Percentiles rank a stretch among this genome's conserved stretches.
Evolutionary conservation across 1,140 invertebrate genomes (phyloP).

Genomic region (Zophobas atratus): DNA sequence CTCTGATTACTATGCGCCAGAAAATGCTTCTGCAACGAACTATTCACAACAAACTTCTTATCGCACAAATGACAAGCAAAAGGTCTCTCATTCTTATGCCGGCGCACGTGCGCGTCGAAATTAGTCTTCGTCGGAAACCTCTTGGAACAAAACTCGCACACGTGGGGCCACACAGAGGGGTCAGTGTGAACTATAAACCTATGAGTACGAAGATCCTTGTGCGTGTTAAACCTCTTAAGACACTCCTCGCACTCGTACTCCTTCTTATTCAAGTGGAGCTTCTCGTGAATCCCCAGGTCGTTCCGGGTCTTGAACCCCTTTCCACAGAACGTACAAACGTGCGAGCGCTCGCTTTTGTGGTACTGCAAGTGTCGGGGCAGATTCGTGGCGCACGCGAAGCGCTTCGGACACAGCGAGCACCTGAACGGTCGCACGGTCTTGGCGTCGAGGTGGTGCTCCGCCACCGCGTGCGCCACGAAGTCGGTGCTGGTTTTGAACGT

Average conservation of each 20-base stretch:
- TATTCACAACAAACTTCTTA: constrained; percentile 75
- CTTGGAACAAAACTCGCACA: constrained; percentile 64
- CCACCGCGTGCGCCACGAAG: constrained; percentile 66
- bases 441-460: constrained; percentile 68
- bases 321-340: constrained; percentile 72
- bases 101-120: constrained; percentile 58
- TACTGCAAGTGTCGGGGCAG: constrained; percentile 60
- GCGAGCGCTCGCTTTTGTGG: constrained; percentile 58
- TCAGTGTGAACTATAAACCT: constrained; percentile 60
- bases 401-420: constrained; percentile 64
- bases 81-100: constrained; percentile 71
- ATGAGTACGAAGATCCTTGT: constrained; percentile 60
- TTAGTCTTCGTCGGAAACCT: constrained; percentile 61
- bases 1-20: constrained; percentile 59
- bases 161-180: constrained; percentile 58
- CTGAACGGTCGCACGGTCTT: constrained; percentile 70
- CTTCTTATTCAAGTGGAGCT: constrained; percentile 78
- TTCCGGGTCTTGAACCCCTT: constrained; percentile 74
- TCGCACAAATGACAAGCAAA: constrained; percentile 82
- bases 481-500: constrained; percentile 54
- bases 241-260: constrained; percentile 80
- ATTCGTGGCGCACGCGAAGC: constrained; percentile 55
- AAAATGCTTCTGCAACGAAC: constrained; percentile 61
- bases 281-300: constrained; percentile 71
- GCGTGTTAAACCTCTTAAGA: constrained; percentile 71